Percentiles rank a stretch among this genome's conserved stretches.
These are phyloP conservation scores for Sphyrna mokarran DNA, from an alignment of 2,113 vertebrate species.

Conservation along the genomic window DNA sequence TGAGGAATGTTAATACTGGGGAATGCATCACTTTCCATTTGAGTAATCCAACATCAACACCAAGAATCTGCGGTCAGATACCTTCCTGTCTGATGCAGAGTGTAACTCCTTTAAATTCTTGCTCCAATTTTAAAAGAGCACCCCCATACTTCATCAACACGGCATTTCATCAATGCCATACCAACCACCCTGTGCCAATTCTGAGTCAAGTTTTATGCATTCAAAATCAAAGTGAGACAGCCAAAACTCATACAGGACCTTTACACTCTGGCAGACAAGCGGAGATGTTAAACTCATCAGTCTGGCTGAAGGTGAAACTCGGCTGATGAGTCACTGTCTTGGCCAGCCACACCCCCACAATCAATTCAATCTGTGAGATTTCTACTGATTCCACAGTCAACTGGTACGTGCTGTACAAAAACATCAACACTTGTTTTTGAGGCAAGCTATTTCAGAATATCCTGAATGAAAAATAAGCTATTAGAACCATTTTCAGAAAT, in stretches of 20 bases:
- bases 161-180: background rate
- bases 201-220: background rate
- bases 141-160: background rate
- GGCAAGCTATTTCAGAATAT: background rate
- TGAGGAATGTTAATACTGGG: background rate
- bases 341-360: background rate
- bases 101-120: background rate
- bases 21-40: background rate
- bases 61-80: background rate
- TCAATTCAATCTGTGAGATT: background rate
- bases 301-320: background rate
- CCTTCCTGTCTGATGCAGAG: background rate
- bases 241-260: background rate
- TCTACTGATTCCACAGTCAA: background rate
- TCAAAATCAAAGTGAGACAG: background rate
- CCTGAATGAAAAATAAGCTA: background rate
- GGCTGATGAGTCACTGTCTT: background rate
- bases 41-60: background rate
- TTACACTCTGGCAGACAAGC: background rate
- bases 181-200: background rate
- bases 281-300: background rate
- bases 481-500: background rate
- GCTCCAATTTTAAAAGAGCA: background rate
- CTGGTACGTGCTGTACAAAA: background rate
- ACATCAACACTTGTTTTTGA: background rate